phyloP scores from a whole-genome alignment of 2,797 vertebrate species.

The Synanceia verrucosa region DNA sequence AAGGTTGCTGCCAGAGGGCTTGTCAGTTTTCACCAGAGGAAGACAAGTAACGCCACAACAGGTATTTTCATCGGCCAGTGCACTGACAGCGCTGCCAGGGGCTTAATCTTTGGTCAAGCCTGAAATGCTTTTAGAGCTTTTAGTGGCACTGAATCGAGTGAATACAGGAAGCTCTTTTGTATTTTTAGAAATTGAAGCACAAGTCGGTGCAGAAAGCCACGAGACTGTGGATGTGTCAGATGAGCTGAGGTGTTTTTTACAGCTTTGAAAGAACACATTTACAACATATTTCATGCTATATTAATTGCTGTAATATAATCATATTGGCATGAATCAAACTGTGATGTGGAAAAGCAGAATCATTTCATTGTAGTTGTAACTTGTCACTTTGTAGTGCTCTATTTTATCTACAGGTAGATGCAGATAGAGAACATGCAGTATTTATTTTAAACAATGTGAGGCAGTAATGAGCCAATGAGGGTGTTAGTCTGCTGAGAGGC shows the following conservation, averaged over 20 bases:
- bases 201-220: not conserved
- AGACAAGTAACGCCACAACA: not conserved
- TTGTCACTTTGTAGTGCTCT: not conserved
- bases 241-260: constrained; percentile 14
- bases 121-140: constrained; percentile 2
- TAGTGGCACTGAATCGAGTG: not conserved
- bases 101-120: constrained; percentile 4
- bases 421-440: not conserved
- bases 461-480: not conserved
- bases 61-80: not conserved
- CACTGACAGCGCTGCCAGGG: not conserved
- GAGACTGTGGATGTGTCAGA: not conserved
- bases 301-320: too few species aligned
- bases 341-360: too few species aligned
- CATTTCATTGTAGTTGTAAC: not conserved
- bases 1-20: not conserved
- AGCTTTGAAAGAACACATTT: not conserved
- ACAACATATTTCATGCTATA: not conserved
- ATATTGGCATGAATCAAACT: too few species aligned
- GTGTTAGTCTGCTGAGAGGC: not conserved
- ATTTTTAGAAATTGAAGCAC: constrained; percentile 4
- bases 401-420: not conserved
- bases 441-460: not conserved
- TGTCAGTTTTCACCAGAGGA: not conserved
- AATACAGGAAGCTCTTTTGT: not conserved